Evolutionary conservation across 2,888 invertebrate genomes (phyloP), one percentile per base, ranked within the genome.

Genomic region (Dichetophora obliterata): DNA sequence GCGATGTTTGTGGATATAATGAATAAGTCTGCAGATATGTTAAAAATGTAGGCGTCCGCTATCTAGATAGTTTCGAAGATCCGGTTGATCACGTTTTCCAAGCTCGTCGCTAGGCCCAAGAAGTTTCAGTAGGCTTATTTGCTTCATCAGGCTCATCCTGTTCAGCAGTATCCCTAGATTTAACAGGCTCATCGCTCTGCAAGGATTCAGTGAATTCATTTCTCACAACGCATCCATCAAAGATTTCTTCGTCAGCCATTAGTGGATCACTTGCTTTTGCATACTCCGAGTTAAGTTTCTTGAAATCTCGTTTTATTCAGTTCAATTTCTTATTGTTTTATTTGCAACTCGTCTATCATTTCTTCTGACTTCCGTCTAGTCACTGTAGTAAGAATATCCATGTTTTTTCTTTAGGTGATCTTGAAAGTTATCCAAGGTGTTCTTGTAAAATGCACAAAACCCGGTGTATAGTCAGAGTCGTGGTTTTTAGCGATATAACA

Each of bases 11-110:
- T 57, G 43, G 4, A 71, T 59, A 9, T 59, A 27, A 19, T 71
- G 37, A 43, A 71, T 71, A 6, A 71, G 22, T 5, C 27, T 57
- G 5, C 37, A 59, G 16, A 71, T 34, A n/a, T 71, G 71, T 11
- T 57, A 19, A 24, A 14, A 71, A 27, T 19, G n/a, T 65, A 8
- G 34, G 34, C 27, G 6, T 24, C 11, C 14, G 22, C 11, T 11
- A 4, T 31, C 3, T 31, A 31, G 3, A 4, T 3, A 31, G 31
- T 27, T 14, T 5, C 11, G 5, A 11, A 16, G 3, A 27, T 52
- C 43, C 3, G 19, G 16, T 6, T 43, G 11, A 37, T 8, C 37
- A n/a, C n/a, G n/a, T n/a, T n/a, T n/a, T n/a, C n/a, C n/a, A n/a
- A n/a, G n/a, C n/a, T n/a, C n/a, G n/a, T n/a, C n/a, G n/a, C n/a